Conservation (phyloP, 2,888 invertebrate genomes). For the Griposia aprilina region DNA sequence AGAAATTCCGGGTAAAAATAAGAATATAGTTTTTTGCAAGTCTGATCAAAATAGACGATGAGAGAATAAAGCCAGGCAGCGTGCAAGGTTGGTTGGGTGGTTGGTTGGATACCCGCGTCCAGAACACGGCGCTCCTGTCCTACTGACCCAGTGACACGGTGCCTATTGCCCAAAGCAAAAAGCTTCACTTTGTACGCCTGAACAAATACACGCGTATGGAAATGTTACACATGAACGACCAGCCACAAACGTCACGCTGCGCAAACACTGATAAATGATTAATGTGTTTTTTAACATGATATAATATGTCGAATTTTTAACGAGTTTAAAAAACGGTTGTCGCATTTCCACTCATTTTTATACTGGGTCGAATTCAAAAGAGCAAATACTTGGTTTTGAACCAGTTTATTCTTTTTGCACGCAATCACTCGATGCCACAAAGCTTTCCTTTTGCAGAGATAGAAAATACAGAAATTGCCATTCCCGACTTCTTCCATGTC, state of each 20-base stretch:
- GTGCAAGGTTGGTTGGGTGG: constrained; percentile 62
- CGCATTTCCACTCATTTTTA: constrained; percentile 10
- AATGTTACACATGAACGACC: constrained; percentile 74
- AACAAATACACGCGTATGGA: constrained; percentile 83
- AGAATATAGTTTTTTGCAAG: background rate
- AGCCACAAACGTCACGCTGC: constrained; percentile 70
- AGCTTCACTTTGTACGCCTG: constrained; percentile 75
- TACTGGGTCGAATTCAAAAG: constrained; percentile 24
- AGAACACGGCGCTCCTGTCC: constrained; percentile 79
- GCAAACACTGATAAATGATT: constrained; percentile 73
- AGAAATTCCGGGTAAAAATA: constrained; percentile 6
- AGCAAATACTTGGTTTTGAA: constrained; percentile 15
- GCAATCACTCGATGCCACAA: constrained; percentile 15
- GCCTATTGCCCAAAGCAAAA: constrained; percentile 78
- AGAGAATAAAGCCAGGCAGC: constrained; percentile 71
- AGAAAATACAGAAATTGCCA: constrained; percentile 17
- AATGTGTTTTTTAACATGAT: constrained; percentile 69
- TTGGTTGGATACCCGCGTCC: constrained; percentile 78
- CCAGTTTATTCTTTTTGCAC: constrained; percentile 11
- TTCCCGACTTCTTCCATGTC: constrained; percentile 17
- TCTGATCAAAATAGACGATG: constrained; percentile 43
- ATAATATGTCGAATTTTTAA: constrained; percentile 60
- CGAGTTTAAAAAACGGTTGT: constrained; percentile 24
- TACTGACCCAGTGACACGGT: constrained; percentile 85
- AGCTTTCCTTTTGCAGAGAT: background rate